These are phyloP conservation scores for Hetaerina americana DNA, from an alignment of 1,140 invertebrate genomes.

Conservation along the genomic window DNA sequence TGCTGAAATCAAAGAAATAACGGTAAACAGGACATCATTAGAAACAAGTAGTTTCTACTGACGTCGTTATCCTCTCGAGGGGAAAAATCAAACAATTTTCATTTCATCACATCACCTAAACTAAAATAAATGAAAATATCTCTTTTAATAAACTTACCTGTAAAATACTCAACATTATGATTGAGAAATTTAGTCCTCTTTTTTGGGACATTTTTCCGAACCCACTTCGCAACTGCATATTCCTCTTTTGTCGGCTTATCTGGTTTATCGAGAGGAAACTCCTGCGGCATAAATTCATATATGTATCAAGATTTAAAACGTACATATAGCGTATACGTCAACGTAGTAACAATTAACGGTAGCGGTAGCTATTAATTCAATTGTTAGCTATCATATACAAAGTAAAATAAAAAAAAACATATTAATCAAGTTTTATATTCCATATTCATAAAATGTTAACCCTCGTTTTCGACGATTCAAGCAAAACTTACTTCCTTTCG, in stretches of 20 bases:
- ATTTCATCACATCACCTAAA: not conserved
- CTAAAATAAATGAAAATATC: not conserved
- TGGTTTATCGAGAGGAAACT: constrained; percentile 35
- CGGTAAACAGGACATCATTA: not conserved
- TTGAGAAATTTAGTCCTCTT: constrained; percentile 92
- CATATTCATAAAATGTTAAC: not conserved
- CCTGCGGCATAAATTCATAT: constrained; percentile 30
- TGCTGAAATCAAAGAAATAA: constrained; percentile 32
- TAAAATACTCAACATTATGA: constrained; percentile 94
- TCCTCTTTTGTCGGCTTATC: constrained; percentile 82
- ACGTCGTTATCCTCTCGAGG: not conserved
- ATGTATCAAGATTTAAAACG: constrained; percentile 10
- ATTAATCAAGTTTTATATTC: too few species aligned
- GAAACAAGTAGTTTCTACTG: too few species aligned
- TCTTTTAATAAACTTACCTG: constrained; percentile 46
- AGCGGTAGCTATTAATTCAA: too few species aligned
- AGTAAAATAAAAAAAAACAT: too few species aligned
- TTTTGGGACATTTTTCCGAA: constrained; percentile 80
- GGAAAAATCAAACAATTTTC: not conserved
- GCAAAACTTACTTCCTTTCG: constrained; percentile 15
- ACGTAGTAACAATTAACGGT: too few species aligned
- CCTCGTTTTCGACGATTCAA: not conserved
- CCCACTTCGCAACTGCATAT: constrained; percentile 84
- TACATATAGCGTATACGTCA: not conserved
- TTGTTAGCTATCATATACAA: too few species aligned